These are phyloP conservation scores for Dipodomys stephensi DNA, from an alignment of 2,113 vertebrate species.

Conservation along the genomic window DNA sequence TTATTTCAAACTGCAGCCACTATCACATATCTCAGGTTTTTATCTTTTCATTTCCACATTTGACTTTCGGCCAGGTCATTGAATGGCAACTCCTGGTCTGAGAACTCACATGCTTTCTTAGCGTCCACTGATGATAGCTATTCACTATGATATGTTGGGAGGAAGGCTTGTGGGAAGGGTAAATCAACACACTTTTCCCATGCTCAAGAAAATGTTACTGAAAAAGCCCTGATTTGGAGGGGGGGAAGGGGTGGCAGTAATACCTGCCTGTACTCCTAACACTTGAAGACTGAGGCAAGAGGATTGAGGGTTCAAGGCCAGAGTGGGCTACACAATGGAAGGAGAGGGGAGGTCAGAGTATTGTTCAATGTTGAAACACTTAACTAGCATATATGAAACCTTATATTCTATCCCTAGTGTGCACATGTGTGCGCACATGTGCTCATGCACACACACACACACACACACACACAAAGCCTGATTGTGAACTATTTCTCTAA, in stretches of 20 bases:
- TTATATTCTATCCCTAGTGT: no score
- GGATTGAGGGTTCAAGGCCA: background rate
- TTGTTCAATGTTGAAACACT: background rate
- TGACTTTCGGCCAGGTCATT: conserved; percentile 50
- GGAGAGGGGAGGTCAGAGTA: no score
- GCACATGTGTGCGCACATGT: no score
- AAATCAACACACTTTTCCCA: background rate
- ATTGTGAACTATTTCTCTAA: no score
- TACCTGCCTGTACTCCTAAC: background rate
- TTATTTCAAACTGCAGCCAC: conserved; percentile 63
- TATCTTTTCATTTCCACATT: conserved; percentile 67
- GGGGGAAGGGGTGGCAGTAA: background rate
- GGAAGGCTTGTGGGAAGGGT: background rate
- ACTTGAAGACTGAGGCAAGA: background rate
- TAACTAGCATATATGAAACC: no score
- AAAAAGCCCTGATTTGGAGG: background rate
- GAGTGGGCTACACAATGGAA: background rate
- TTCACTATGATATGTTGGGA: background rate
- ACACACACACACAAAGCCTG: no score
- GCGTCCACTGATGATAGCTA: background rate
- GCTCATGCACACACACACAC: no score
- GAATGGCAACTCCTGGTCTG: background rate
- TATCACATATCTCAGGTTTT: conserved; percentile 64
- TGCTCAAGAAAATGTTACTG: conserved; percentile 22
- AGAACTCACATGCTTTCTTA: conserved; percentile 35